Percentiles rank a stretch among this genome's conserved stretches.
Conservation (phyloP, 2,113 vertebrate species). For the Axis porcinus region DNA sequence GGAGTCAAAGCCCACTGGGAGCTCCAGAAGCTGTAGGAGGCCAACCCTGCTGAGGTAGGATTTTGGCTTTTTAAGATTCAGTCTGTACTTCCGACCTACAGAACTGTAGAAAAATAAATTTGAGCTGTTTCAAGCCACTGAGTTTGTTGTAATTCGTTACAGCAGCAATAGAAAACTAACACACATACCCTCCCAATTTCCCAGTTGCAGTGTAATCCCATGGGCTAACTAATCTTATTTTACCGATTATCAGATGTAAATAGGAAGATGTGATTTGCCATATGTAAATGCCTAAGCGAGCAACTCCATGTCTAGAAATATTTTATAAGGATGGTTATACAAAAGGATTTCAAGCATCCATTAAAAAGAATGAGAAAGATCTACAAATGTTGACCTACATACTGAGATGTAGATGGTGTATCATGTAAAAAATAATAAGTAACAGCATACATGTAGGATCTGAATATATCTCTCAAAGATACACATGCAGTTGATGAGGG, state of each 20-base stretch:
- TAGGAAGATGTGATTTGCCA: neutral
- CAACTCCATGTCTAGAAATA: neutral
- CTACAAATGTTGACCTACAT: neutral
- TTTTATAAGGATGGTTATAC: neutral
- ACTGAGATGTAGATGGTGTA: neutral
- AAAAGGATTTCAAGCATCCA: neutral
- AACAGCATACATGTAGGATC: neutral
- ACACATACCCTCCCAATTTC: neutral
- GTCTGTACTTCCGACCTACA: neutral
- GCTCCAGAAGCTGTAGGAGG: neutral
- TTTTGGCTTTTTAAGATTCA: neutral
- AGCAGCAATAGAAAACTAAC: neutral
- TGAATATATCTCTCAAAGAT: neutral
- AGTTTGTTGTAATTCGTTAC: neutral
- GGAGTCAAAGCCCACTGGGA: neutral
- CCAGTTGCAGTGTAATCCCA: neutral
- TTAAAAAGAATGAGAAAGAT: neutral
- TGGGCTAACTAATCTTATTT: neutral
- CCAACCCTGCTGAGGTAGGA: neutral
- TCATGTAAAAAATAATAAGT: neutral
- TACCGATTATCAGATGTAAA: neutral
- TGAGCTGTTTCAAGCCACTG: neutral
- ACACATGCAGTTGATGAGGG: neutral
- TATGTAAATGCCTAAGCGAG: neutral
- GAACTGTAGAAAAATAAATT: neutral